Percentiles rank a stretch among this genome's conserved stretches.
These are phyloP conservation scores for Diacarnus erythraeanus DNA, from an alignment of 37 sponge, comb jelly and placozoan genomes.

Conservation along the genomic window DNA sequence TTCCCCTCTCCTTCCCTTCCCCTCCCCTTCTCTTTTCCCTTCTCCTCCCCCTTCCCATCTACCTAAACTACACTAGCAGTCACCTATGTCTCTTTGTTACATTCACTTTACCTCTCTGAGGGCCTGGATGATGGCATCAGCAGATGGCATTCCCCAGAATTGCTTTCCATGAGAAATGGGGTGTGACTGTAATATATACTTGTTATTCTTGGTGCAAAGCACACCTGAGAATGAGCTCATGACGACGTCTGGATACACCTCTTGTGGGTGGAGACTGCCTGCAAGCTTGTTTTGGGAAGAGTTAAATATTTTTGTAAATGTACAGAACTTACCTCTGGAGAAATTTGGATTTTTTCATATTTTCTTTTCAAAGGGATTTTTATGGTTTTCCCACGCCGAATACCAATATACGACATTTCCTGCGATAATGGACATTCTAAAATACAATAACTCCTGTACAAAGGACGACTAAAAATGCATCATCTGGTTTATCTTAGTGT, in stretches of 20 bases:
- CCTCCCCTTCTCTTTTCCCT: background rate
- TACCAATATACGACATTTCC: slow-evolving; percentile 58
- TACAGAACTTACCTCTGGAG: slow-evolving; percentile 31
- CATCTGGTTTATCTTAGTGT: no score
- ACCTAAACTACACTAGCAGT: background rate
- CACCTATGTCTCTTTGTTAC: background rate
- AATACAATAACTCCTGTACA: no score
- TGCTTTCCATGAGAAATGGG: slow-evolving; percentile 9
- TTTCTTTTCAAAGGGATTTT: slow-evolving; percentile 26
- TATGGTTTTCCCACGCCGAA: slow-evolving; percentile 24
- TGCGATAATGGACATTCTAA: background rate
- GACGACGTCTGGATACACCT: slow-evolving; percentile 50
- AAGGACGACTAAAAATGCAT: no score
- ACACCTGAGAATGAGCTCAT: slow-evolving; percentile 48
- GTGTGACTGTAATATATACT: slow-evolving; percentile 32
- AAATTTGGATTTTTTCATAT: slow-evolving; percentile 40
- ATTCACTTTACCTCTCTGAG: slow-evolving; percentile 45
- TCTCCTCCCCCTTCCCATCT: background rate
- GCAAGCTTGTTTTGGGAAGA: slow-evolving; percentile 31
- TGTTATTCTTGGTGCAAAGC: slow-evolving; percentile 40
- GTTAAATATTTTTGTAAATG: background rate
- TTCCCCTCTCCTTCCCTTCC: background rate
- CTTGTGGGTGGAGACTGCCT: slow-evolving; percentile 54
- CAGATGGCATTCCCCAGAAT: slow-evolving; percentile 58
- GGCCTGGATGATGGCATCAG: slow-evolving; percentile 26